Percentiles rank a stretch among this genome's conserved stretches.
These are phyloP conservation scores for Melanostoma scalare DNA, from an alignment of 2,888 invertebrate genomes.

Conservation along the genomic window DNA sequence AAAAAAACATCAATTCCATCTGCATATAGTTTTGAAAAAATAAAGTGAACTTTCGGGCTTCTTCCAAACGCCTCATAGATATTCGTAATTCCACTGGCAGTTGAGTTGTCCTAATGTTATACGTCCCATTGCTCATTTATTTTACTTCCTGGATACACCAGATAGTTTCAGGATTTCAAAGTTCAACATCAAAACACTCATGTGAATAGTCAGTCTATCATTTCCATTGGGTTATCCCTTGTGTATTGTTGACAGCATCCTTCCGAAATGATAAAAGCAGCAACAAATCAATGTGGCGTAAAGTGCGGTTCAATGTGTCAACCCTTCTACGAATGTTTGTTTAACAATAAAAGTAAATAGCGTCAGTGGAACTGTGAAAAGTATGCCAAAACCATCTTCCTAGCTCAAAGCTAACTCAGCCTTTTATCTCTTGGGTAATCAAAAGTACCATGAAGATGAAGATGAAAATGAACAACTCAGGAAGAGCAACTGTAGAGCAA, in stretches of 20 bases:
- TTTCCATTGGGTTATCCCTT: neutral
- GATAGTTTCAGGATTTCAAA: too few relatives aligned
- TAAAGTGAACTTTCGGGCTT: too few relatives aligned
- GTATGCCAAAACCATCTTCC: conserved; percentile 5
- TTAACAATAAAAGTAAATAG: conserved; percentile 7
- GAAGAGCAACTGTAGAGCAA: conserved; percentile 14
- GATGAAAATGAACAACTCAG: conserved; percentile 44
- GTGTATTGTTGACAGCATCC: too few relatives aligned
- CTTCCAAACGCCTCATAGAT: too few relatives aligned
- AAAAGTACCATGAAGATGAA: conserved; percentile 25
- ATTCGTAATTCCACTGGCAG: too few relatives aligned
- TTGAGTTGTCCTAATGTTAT: too few relatives aligned
- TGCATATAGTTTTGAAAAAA: too few relatives aligned
- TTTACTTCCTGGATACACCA: conserved; percentile 7
- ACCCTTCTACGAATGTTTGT: conserved; percentile 7
- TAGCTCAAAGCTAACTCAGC: conserved; percentile 3
- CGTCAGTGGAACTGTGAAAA: neutral
- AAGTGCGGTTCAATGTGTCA: conserved; percentile 16
- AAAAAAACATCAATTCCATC: too few relatives aligned
- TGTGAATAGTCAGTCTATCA: conserved; percentile 7
- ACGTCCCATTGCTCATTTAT: conserved; percentile 6
- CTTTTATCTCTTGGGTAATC: conserved; percentile 41
- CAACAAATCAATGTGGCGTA: conserved; percentile 16
- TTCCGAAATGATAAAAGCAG: neutral
- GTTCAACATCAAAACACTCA: conserved; percentile 21